Percentiles rank a stretch among this genome's conserved stretches.
These are phyloP conservation scores for Daboia siamensis DNA, from an alignment of 2,113 vertebrate genomes.

Conservation along the genomic window DNA sequence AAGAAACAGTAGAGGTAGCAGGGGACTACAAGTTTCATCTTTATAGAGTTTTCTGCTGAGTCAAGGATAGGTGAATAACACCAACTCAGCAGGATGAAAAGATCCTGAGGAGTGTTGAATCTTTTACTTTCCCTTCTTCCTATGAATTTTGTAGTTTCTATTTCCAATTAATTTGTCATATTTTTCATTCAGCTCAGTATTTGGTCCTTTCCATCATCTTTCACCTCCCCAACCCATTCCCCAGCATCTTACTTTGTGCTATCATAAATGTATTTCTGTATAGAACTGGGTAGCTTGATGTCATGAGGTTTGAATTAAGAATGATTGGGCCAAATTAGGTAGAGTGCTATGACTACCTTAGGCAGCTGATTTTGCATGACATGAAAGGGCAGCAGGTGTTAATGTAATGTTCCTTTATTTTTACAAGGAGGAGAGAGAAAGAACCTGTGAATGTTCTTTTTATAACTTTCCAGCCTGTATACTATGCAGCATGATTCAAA, in stretches of 20 bases:
- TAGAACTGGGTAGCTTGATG: not conserved
- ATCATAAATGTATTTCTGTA: not conserved
- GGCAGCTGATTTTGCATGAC: not conserved
- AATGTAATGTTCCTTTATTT: not conserved
- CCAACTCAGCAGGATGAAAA: not conserved
- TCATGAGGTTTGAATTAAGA: not conserved
- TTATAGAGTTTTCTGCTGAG: not conserved
- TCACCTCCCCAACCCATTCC: not conserved
- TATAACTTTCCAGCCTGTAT: slow-evolving; percentile 25
- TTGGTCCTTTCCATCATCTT: not conserved
- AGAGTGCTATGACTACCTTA: slow-evolving; percentile 31
- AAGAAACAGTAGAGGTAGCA: not conserved
- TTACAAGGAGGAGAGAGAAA: not conserved
- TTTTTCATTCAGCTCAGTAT: not conserved
- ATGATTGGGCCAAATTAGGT: not conserved
- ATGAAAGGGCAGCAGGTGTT: not conserved
- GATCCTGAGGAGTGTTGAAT: not conserved
- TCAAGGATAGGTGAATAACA: not conserved
- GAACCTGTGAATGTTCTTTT: not conserved
- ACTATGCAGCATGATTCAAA: not conserved
- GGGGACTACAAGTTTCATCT: not conserved
- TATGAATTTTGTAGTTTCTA: not conserved
- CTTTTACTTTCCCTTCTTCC: not conserved
- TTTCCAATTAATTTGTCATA: not conserved
- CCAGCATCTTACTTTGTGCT: not conserved